Conservation (phyloP, 2,888 invertebrate genomes). For the Tupiocoris notatus region DNA sequence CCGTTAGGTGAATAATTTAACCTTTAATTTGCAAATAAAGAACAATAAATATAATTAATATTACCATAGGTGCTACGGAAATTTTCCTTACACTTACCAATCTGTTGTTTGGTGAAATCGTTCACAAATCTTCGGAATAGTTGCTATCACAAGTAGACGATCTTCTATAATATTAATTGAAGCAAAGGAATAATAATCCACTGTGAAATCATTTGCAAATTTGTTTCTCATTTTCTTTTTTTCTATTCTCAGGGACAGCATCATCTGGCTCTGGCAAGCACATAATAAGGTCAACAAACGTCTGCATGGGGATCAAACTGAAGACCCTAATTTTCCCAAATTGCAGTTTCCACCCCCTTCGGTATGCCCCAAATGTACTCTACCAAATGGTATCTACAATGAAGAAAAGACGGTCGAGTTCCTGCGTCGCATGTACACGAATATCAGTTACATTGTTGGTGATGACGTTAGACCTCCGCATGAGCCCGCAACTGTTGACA, state of each 20-base stretch:
- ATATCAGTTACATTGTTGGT: conserved; percentile 49
- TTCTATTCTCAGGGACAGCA: conserved; percentile 61
- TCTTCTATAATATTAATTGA: no score
- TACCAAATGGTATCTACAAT: conserved; percentile 61
- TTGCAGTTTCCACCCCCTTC: conserved; percentile 75
- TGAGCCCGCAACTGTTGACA: background rate
- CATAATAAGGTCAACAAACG: conserved; percentile 92
- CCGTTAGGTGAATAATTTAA: no score
- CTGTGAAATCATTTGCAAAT: no score
- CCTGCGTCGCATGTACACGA: conserved; percentile 60
- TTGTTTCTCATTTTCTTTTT: no score
- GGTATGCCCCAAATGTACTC: conserved; percentile 69
- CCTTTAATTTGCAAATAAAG: no score
- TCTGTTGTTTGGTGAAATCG: no score
- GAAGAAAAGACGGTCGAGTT: conserved; percentile 64
- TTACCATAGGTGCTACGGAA: no score
- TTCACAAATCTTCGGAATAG: no score
- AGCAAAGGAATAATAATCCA: no score
- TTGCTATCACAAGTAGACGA: no score
- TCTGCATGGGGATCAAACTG: conserved; percentile 78
- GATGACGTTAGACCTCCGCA: conserved; percentile 3
- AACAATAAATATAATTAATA: no score
- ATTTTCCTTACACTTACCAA: no score
- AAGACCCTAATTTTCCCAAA: conserved; percentile 89
- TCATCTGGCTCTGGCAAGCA: conserved; percentile 91